Evolutionary conservation across 1,140 invertebrate genomes (phyloP), one percentile per base, ranked within the genome.

Genomic region (Littorina saxatilis): DNA sequence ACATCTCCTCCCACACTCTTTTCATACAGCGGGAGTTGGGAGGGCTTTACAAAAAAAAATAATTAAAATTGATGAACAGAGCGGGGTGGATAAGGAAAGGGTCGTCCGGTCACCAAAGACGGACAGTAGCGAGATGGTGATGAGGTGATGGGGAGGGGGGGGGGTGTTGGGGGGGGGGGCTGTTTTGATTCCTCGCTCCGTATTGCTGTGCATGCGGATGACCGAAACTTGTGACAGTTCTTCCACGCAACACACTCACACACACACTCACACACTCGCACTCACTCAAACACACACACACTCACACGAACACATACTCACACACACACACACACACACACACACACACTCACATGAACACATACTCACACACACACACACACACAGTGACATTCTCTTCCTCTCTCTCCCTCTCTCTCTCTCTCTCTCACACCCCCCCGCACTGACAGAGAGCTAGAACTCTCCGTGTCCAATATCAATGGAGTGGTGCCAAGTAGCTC

Each of bases 311-410:
- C 29, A 11, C n/a, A 32, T 32, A 13, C 29, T 23, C 61, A 13
- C 61, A 32, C 61, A 11, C 61, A 32, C 61, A 1, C 61, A 11
- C 61, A 32, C 61, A 32, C 61, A 11, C 61, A 32, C 61, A 66
- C 61, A 66, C 61, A 66, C 61, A 66, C 61, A 66, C 61, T 32
- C 61, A 66, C 61, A 35, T 9, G 35, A 27, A 66, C 61, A 66
- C 61, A 66, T 32, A 35, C 27, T 32, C 61, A 66, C 61, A 66
- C 61, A 66, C 61, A 66, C 61, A 66, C 61, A 32, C 32, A 32
- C 61, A 35, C 32, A 35, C 61, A 32, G 27, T 32, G 9, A 35
- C 61, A 32, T 32, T 27, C 61, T 27, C 29, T 27, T 32, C 13
- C 61, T 27, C 61, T 27, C 61, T 15, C 61, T 27, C 61, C 13